Evolutionary conservation across 2,797 vertebrate species (phyloP).

Genomic region (Cyprinodon diabolis): DNA sequence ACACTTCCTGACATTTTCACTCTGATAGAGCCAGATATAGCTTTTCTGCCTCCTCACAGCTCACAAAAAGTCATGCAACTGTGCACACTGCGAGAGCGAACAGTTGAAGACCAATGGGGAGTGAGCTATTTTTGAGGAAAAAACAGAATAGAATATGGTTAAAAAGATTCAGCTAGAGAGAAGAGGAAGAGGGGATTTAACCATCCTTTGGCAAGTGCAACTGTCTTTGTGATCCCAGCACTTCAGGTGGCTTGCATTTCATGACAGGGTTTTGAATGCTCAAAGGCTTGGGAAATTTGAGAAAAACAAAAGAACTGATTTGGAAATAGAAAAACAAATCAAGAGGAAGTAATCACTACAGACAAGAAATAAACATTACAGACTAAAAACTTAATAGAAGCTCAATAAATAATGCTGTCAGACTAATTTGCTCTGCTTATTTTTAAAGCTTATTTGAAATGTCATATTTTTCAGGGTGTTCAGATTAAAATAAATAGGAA

Average conservation of each 20-base stretch:
- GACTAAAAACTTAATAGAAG: conserved; percentile 39
- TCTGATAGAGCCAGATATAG: conserved; percentile 62
- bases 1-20: conserved; percentile 62
- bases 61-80: conserved; percentile 42
- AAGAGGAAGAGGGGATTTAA: conserved; percentile 26
- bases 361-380: conserved; percentile 27
- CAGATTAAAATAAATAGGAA: conserved; percentile 29
- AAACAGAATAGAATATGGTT: conserved; percentile 42
- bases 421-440: background rate
- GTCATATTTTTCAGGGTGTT: conserved; percentile 28
- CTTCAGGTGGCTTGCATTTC: conserved; percentile 37
- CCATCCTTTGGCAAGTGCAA: conserved; percentile 51
- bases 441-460: conserved; percentile 12
- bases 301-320: conserved; percentile 17
- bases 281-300: conserved; percentile 29
- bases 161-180: conserved; percentile 19
- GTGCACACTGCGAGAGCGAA: conserved; percentile 43
- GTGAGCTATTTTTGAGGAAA: conserved; percentile 43
- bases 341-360: conserved; percentile 41
- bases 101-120: conserved; percentile 40
- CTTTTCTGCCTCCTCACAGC: conserved; percentile 52
- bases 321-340: conserved; percentile 25
- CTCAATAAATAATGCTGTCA: conserved; percentile 25
- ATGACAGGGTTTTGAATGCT: conserved; percentile 34
- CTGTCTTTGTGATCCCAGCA: conserved; percentile 37